Conservation (phyloP, 2,888 invertebrate genomes). For the Acronicta aceris region DNA sequence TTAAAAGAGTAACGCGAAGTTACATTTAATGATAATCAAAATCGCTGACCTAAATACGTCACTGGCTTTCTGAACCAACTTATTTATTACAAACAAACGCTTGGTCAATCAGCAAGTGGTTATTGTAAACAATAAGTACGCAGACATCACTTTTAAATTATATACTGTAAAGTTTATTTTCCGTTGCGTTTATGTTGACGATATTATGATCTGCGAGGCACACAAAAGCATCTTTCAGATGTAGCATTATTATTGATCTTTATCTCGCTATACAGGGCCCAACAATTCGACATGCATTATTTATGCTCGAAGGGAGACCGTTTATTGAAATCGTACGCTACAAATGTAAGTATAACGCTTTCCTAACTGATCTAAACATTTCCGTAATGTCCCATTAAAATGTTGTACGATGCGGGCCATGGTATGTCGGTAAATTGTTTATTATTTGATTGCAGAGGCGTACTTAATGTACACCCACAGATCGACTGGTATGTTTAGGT, state of each 20-base stretch:
- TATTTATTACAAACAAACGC: slow-evolving; percentile 52
- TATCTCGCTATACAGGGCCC: slow-evolving; percentile 69
- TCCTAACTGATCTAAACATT: slow-evolving; percentile 58
- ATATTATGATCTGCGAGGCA: slow-evolving; percentile 39
- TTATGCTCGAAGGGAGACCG: slow-evolving; percentile 80
- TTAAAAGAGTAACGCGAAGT: slow-evolving; percentile 43
- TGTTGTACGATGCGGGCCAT: slow-evolving; percentile 67
- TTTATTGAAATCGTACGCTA: slow-evolving; percentile 85
- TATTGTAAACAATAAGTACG: slow-evolving; percentile 17
- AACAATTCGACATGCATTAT: slow-evolving; percentile 86
- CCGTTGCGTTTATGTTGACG: slow-evolving; percentile 17
- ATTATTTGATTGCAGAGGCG: no score
- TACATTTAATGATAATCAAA: slow-evolving; percentile 58
- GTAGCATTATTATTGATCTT: slow-evolving; percentile 75
- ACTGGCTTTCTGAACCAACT: slow-evolving; percentile 48
- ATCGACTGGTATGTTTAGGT: no score
- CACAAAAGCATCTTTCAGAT: slow-evolving; percentile 60
- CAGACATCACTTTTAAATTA: slow-evolving; percentile 24
- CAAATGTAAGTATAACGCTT: slow-evolving; percentile 69
- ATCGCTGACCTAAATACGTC: slow-evolving; percentile 59
- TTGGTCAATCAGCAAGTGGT: slow-evolving; percentile 54
- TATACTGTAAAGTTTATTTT: slow-evolving; percentile 27
- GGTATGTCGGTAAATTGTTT: slow-evolving; percentile 48
- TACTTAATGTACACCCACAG: no score
- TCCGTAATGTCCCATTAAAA: slow-evolving; percentile 61